A percentile compares a stretch with the other conserved stretches of the same genome.
Conservation (phyloP, 2,888 invertebrate species). For the Physocephala rufipes region DNA sequence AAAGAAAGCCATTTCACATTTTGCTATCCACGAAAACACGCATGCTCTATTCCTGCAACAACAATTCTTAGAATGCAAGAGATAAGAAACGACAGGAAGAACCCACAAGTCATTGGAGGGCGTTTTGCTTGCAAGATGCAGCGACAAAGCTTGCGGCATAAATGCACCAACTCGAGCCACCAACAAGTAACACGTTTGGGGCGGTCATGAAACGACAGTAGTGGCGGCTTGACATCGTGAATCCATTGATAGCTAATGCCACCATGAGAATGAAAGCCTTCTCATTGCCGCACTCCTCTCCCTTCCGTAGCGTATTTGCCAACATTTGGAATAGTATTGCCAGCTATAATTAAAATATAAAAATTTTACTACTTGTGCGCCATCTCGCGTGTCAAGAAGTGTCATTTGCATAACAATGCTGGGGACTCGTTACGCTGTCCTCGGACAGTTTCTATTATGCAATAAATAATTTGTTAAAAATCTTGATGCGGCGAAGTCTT, state of each 20-base stretch:
- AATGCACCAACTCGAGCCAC: neutral
- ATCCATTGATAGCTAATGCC: slow-evolving; percentile 33
- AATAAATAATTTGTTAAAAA: slow-evolving; percentile 39
- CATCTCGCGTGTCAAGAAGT: slow-evolving; percentile 61
- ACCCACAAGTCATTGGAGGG: neutral
- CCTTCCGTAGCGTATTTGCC: too few species aligned
- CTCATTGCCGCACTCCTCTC: neutral
- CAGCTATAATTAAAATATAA: slow-evolving; percentile 14
- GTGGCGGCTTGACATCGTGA: slow-evolving; percentile 25
- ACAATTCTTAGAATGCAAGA: neutral
- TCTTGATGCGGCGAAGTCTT: slow-evolving; percentile 23
- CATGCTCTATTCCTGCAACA: too few species aligned
- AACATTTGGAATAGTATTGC: neutral
- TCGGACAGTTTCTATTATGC: slow-evolving; percentile 43
- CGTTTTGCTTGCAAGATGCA: slow-evolving; percentile 22
- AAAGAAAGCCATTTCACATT: neutral
- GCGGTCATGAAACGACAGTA: slow-evolving; percentile 20
- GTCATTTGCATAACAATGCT: slow-evolving; percentile 66
- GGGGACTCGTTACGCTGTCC: slow-evolving; percentile 51
- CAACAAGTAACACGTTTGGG: slow-evolving; percentile 15
- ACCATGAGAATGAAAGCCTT: slow-evolving; percentile 25
- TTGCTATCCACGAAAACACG: slow-evolving; percentile 22
- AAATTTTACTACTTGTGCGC: slow-evolving; percentile 29
- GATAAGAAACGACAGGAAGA: neutral
- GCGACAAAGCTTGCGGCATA: slow-evolving; percentile 23